phyloP scores from a whole-genome alignment of 2,888 invertebrate species.

The Adelognathus sp. region DNA sequence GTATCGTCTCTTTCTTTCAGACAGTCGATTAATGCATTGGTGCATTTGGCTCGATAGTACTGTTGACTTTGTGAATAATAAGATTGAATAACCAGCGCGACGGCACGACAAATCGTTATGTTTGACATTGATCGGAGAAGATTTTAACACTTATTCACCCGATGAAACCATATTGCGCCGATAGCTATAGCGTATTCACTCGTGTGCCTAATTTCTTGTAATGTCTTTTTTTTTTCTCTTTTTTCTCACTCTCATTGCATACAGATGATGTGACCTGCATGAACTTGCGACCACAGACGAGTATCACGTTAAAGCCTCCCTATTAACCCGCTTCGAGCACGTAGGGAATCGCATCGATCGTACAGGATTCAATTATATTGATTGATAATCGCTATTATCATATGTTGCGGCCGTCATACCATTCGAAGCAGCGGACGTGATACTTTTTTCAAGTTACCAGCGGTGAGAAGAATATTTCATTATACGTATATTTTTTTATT shows the following conservation, averaged over 20 bases:
- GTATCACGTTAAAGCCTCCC: constrained; percentile 68
- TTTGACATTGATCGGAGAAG: neutral
- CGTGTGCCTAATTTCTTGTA: constrained; percentile 50
- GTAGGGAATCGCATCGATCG: constrained; percentile 35
- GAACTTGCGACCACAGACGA: constrained; percentile 70
- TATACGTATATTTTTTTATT: constrained; percentile 17
- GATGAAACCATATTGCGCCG: constrained; percentile 52
- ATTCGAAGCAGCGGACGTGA: neutral
- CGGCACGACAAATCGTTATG: neutral
- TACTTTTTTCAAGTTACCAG: neutral
- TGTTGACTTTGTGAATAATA: neutral
- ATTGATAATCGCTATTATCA: constrained; percentile 40
- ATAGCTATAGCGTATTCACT: constrained; percentile 19
- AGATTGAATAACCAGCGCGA: neutral
- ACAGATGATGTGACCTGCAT: constrained; percentile 73
- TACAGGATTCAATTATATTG: constrained; percentile 23
- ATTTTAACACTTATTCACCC: neutral
- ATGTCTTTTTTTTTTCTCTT: constrained; percentile 63
- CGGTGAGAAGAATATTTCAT: neutral
- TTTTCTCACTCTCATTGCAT: constrained; percentile 66
- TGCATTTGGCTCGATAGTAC: constrained; percentile 30
- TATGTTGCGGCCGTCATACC: constrained; percentile 4
- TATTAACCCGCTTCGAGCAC: constrained; percentile 64
- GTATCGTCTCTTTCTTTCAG: constrained; percentile 28
- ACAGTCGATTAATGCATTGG: constrained; percentile 45